Evolutionary conservation across 2,113 vertebrate species (phyloP).

Genomic region (Zingel zingel): DNA sequence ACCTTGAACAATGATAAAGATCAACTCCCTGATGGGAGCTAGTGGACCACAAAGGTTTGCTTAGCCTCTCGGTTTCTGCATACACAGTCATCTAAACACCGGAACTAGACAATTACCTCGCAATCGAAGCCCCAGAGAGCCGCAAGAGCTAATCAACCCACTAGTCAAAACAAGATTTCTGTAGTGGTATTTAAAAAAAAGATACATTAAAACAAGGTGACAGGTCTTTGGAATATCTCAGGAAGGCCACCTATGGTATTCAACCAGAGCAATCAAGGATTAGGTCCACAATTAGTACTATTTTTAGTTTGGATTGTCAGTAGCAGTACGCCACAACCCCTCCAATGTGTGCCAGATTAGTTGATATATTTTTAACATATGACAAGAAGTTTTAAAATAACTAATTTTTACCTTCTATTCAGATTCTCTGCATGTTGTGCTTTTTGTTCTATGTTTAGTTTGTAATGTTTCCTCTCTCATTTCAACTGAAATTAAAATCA

Average conservation of each 20-base stretch:
- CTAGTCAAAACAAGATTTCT: slow-evolving; percentile 62
- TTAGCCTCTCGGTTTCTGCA: slow-evolving; percentile 59
- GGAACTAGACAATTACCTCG: slow-evolving; percentile 68
- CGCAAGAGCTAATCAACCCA: slow-evolving; percentile 49
- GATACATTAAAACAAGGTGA: slow-evolving; percentile 27
- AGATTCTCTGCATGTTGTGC: neutral
- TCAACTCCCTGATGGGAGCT: slow-evolving; percentile 66
- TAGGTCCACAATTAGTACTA: neutral
- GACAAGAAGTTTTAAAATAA: neutral
- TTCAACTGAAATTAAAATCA: neutral
- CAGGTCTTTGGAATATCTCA: slow-evolving; percentile 25
- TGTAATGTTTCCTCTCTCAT: neutral
- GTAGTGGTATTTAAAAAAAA: slow-evolving; percentile 14
- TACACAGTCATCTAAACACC: slow-evolving; percentile 63
- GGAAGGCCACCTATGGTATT: slow-evolving; percentile 8
- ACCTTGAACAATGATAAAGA: slow-evolving; percentile 72
- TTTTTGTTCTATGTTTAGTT: neutral
- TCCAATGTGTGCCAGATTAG: neutral
- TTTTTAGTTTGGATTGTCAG: neutral
- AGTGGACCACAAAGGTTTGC: slow-evolving; percentile 61
- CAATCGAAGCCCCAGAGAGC: slow-evolving; percentile 50
- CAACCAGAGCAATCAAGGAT: slow-evolving; percentile 12
- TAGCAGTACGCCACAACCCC: neutral
- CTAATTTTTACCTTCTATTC: neutral
- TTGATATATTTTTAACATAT: neutral